A percentile compares a stretch with the other conserved stretches of the same genome.
Evolutionary conservation across 92 coral and sea anemone species (phyloP).

Genomic region (Zoanthus gigantus): DNA sequence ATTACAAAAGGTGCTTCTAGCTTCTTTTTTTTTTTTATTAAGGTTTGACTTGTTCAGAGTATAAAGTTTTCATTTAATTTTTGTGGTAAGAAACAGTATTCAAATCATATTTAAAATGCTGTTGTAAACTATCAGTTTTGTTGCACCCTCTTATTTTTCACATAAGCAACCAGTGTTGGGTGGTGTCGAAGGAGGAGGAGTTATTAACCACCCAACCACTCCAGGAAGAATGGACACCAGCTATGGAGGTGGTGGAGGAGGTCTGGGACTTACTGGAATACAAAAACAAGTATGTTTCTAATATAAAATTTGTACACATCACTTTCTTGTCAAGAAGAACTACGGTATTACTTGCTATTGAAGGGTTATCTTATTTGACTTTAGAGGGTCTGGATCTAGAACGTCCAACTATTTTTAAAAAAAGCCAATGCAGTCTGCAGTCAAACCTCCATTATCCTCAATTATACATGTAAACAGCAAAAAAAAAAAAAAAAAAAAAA

Average conservation of each 20-base stretch:
- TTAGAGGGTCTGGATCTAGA: background rate
- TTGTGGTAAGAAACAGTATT: too few species aligned
- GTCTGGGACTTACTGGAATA: slow-evolving; percentile 74
- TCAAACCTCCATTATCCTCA: too few species aligned
- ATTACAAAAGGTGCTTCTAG: too few species aligned
- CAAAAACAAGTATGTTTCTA: slow-evolving; percentile 69
- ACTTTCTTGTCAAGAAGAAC: background rate
- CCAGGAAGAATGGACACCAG: slow-evolving; percentile 78
- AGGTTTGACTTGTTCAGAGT: too few species aligned
- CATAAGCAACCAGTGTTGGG: background rate
- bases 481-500: too few species aligned
- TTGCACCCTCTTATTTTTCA: too few species aligned
- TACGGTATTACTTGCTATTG: background rate
- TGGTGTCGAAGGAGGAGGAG: slow-evolving; percentile 2
- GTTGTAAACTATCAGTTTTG: too few species aligned
- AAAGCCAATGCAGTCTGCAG: too few species aligned
- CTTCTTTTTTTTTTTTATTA: too few species aligned
- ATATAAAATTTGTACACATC: background rate
- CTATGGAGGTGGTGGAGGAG: slow-evolving; percentile 77
- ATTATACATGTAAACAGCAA: too few species aligned
- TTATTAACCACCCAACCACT: slow-evolving; percentile 57
- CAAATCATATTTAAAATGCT: too few species aligned
- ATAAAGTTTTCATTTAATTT: too few species aligned
- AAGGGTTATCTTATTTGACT: background rate
- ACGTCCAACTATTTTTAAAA: background rate